Base-by-base conservation (phyloP, 2,797 vertebrate species). In the Xenopus petersii region DNA sequence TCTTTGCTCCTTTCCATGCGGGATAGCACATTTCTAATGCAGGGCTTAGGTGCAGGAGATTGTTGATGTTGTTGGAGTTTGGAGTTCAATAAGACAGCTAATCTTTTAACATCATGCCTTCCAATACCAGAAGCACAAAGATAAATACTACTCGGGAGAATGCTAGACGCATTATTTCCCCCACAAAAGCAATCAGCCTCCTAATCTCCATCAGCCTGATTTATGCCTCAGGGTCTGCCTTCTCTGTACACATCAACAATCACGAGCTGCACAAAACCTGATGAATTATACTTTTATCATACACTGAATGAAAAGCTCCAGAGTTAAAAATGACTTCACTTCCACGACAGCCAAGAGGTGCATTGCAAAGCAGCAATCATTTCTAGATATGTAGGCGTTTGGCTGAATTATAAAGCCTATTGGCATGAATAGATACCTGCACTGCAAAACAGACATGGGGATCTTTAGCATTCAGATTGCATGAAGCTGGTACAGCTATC, bases 91-190 rank as follows among this genome's bases (percentile, higher is more conserved):
- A 79, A 79, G 67, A 79, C 66, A 74, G 76, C 71, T 79, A 79
- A 79, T 79, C 76, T 71, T 79, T 74, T 79, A 79, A 73, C 76
- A 74, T 79, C 71, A 70, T 64, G 71, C 76, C 66, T 74, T 79
- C 76, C 76, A 79, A 60, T 79, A 70, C 71, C 47, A 74, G 76
- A 56, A 64, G 64, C 56, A 71, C 65, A 78, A 78, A 79, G 76
- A 79, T 79, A 79, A 79, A 74, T 79, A 79, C 71, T 74, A 69
- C 75, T 78, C 75, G 75, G 75, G 75, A 78, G 76, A 79, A 74
- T 79, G 62, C 66, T 64, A 79, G 76, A 61, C 54, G 76, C 76
- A 79, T 79, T 79, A 79, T 79, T 79, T 47, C 61, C 66, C 75
- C 75, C 30, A 69, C 65, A 67, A 79, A 79, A 70, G 76, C 66